A percentile compares a stretch with the other conserved stretches of the same genome.
These are phyloP conservation scores for Porites divaricata DNA, from an alignment of 92 coral and sea anemone species.

Conservation along the genomic window DNA sequence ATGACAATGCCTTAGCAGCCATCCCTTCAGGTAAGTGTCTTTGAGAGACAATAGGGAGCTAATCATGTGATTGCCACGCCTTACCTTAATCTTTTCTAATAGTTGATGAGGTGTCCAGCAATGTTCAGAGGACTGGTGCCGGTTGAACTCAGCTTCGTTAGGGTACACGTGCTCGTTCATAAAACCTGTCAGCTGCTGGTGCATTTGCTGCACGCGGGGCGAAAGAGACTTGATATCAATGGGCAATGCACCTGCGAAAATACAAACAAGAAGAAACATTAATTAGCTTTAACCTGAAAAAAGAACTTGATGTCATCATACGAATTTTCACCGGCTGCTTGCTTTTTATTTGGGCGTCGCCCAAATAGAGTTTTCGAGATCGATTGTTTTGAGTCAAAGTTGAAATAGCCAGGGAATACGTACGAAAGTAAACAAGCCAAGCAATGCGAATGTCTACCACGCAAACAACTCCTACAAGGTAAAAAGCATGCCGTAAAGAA, in stretches of 20 bases:
- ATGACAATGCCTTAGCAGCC: no score
- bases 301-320: neutral
- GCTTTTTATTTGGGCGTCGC: no score
- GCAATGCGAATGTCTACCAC: no score
- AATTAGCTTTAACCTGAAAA: neutral
- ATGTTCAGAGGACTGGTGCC: constrained; percentile 66
- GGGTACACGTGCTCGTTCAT: constrained; percentile 67
- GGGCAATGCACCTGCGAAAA: constrained; percentile 70
- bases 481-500: no score
- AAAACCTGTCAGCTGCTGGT: constrained; percentile 68
- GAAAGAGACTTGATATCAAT: constrained; percentile 63
- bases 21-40: no score
- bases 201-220: constrained; percentile 73
- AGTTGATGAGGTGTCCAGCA: constrained; percentile 87
- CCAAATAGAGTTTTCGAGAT: no score
- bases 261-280: neutral
- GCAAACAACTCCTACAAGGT: no score
- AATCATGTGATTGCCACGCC: neutral
- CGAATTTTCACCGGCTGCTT: no score
- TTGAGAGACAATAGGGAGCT: neutral
- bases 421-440: no score
- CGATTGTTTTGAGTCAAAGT: no score
- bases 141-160: constrained; percentile 68
- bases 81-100: constrained; percentile 88
- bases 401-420: no score